Evolutionary conservation across 2,113 vertebrate genomes (phyloP).

Genomic region (Eupsittula cactorum): DNA sequence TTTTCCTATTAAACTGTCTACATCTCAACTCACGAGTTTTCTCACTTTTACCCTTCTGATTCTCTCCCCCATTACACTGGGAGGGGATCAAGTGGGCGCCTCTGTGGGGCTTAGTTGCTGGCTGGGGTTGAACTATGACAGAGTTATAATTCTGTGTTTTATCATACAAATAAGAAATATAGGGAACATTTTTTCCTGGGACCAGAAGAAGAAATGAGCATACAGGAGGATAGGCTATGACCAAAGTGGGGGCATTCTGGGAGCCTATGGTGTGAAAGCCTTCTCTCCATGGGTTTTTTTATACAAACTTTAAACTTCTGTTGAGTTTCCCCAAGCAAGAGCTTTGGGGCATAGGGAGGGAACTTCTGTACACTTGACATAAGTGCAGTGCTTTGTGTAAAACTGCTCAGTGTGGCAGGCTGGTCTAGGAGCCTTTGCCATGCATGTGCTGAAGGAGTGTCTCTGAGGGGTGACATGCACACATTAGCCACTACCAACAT

Average conservation of each 20-base stretch:
- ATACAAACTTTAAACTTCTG: neutral
- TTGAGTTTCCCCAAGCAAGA: neutral
- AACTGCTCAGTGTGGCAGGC: neutral
- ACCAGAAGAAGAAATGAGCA: neutral
- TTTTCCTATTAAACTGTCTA: neutral
- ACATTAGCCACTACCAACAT: neutral
- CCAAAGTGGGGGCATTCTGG: neutral
- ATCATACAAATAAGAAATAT: neutral
- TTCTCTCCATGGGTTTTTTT: neutral
- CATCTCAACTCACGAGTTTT: neutral
- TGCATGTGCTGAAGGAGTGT: neutral
- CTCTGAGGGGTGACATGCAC: neutral
- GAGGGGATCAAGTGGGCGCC: neutral
- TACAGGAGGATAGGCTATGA: neutral
- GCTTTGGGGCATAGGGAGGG: neutral
- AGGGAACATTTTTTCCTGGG: neutral
- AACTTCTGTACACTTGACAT: neutral
- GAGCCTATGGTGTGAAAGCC: rapidly evolving
- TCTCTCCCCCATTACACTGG: neutral
- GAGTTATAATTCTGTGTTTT: neutral
- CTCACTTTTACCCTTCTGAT: neutral
- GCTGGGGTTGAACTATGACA: neutral
- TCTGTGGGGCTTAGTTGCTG: neutral
- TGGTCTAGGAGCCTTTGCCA: neutral
- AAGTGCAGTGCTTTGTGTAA: neutral